A percentile compares a stretch with the other conserved stretches of the same genome.
These are phyloP conservation scores for Actinia tenebrosa DNA, from an alignment of 64 coral and sea anemone genomes.

Conservation along the genomic window DNA sequence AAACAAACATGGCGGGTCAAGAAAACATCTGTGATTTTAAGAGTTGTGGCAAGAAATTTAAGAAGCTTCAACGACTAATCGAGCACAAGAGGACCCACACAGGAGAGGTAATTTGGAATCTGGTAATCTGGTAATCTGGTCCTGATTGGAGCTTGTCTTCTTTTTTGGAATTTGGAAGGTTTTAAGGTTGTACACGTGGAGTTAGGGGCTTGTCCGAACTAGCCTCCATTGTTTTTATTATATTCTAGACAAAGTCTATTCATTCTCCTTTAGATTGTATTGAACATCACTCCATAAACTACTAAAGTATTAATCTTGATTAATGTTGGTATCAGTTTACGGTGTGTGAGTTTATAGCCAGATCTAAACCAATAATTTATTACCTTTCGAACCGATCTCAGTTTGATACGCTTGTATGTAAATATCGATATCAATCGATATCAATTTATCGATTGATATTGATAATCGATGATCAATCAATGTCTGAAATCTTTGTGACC, in stretches of 20 bases:
- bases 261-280: not conserved
- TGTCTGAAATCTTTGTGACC: too few species aligned
- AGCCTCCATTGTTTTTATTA: not conserved
- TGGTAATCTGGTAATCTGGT: not conserved
- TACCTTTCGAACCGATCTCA: too few species aligned
- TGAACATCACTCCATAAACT: not conserved
- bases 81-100: constrained; percentile 54
- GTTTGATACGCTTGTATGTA: too few species aligned
- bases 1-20: constrained; percentile 53
- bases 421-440: too few species aligned
- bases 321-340: too few species aligned
- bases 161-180: not conserved
- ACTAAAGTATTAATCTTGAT: too few species aligned
- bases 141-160: not conserved
- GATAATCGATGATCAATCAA: too few species aligned
- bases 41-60: constrained; percentile 49
- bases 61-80: constrained; percentile 20
- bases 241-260: not conserved
- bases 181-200: constrained; percentile 3
- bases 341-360: too few species aligned
- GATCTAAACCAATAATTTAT: too few species aligned
- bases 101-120: constrained; percentile 33
- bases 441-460: too few species aligned
- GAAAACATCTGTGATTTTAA: not conserved
- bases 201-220: not conserved